A percentile compares a stretch with the other conserved stretches of the same genome.
Conservation (phyloP, 2,888 invertebrate genomes). For the Drosophila nr. perissopoda region DNA sequence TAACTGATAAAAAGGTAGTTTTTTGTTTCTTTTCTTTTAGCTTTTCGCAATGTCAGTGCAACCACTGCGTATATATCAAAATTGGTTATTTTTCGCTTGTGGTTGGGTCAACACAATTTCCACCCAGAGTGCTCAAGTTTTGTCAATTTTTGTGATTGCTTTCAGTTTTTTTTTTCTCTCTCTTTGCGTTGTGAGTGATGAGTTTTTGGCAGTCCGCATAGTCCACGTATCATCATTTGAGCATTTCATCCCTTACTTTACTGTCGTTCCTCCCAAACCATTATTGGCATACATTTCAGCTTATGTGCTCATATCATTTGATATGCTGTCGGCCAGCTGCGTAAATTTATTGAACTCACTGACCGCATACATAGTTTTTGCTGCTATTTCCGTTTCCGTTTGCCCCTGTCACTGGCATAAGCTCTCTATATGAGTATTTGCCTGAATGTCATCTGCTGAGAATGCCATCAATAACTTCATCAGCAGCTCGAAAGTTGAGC, state of each 20-base stretch:
- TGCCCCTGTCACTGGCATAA: background rate
- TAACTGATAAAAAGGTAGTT: slow-evolving; percentile 67
- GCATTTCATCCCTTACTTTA: background rate
- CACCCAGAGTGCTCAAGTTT: slow-evolving; percentile 53
- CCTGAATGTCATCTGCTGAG: slow-evolving; percentile 10
- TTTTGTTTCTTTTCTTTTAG: background rate
- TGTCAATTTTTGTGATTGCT: slow-evolving; percentile 60
- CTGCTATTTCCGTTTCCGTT: slow-evolving; percentile 35
- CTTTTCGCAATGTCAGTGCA: slow-evolving; percentile 65
- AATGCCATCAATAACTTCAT: slow-evolving; percentile 65
- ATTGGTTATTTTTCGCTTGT: background rate
- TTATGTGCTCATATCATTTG: slow-evolving; percentile 23
- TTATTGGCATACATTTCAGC: slow-evolving; percentile 34
- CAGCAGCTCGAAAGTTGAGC: slow-evolving; percentile 40
- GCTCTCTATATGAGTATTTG: slow-evolving; percentile 6
- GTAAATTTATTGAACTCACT: slow-evolving; percentile 22
- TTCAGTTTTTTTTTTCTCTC: slow-evolving; percentile 1
- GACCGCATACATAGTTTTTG: slow-evolving; percentile 22
- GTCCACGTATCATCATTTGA: slow-evolving; percentile 7
- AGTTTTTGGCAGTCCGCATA: slow-evolving; percentile 25
- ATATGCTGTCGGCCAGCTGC: slow-evolving; percentile 4
- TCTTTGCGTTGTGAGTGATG: slow-evolving; percentile 54
- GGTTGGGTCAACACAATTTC: slow-evolving; percentile 23
- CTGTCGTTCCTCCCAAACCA: background rate
- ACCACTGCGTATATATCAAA: slow-evolving; percentile 22